phyloP scores from a whole-genome alignment of 2,113 vertebrate species.

The Erythrolamprus reginae region DNA sequence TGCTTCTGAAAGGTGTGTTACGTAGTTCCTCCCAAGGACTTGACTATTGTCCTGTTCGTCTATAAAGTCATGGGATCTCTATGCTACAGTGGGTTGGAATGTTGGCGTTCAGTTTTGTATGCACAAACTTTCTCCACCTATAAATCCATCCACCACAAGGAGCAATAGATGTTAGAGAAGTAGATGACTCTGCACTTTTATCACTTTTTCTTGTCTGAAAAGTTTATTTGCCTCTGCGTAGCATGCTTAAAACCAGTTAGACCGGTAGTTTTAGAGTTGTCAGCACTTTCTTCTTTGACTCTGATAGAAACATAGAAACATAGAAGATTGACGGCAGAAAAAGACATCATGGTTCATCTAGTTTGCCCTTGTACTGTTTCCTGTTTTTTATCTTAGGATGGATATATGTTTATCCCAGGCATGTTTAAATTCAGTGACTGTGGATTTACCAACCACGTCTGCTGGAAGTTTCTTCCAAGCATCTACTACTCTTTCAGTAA shows the following conservation, averaged over 20 bases:
- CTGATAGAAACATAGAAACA: too few species aligned
- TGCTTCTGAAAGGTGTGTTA: background rate
- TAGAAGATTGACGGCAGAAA: too few species aligned
- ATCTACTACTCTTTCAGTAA: too few species aligned
- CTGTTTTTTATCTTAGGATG: too few species aligned
- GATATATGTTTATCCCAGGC: too few species aligned
- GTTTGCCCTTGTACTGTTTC: too few species aligned
- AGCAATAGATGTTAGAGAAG: background rate
- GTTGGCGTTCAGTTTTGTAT: background rate
- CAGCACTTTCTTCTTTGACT: background rate
- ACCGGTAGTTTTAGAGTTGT: background rate
- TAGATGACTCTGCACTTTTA: background rate
- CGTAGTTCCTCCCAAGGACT: background rate
- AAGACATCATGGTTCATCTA: too few species aligned
- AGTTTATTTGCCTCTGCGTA: background rate
- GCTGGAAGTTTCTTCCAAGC: too few species aligned
- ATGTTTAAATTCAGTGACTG: too few species aligned
- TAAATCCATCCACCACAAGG: background rate
- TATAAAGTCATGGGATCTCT: background rate
- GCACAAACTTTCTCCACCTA: background rate
- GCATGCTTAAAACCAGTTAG: background rate
- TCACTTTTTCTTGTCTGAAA: background rate
- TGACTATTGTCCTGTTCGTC: background rate
- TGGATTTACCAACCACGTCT: too few species aligned
- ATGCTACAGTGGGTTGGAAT: background rate